Evolutionary conservation across 1,140 invertebrate genomes (phyloP), one percentile per base, ranked within the genome.

Genomic region (Drosophila insularis): DNA sequence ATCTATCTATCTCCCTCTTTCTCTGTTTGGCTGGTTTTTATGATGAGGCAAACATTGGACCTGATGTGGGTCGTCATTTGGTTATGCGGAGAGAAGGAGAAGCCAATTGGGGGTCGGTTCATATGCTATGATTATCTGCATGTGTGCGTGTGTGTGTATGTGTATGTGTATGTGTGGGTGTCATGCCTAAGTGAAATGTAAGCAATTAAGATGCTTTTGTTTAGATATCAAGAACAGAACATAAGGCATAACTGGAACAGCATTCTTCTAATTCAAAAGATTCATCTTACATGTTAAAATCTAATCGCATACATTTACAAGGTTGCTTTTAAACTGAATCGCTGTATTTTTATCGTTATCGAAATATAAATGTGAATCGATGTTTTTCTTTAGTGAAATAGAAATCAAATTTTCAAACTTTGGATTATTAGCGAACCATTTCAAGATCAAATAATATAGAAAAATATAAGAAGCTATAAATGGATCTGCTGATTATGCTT

Each of bases 171-270:
- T 43, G 4, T 43, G 40, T 43, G 40, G 43, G 43, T 50, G 43
- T 50, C 43, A 50, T 50, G 43, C 43, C 43, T 50, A 50, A 50
- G 43, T 50, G 43, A 50, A 14, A 50, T 50, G 43, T 21, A 50
- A 50, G 43, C 43, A 50, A 50, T 50, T 50, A 50, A 50, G 43
- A 50, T 50, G 43, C 43, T 21, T 50, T 50, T 50, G 43, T 50
- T 50, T 50, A 50, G 43, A 50, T 50, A 50, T 50, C 43, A 50
- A 50, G 43, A 50, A 50, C 43, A 50, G 43, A 50, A 21, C n/a
- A n/a, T 50, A 50, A 19, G 43, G 17, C 43, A 50, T 50, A 50
- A 50, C 17, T 50, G 17, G 43, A 50, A 19, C 43, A 21, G 8
- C 17, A 2, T 46, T 50, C 19, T 27, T 27, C 7, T 21, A 10